These are phyloP conservation scores for Erebia palarica DNA, from an alignment of 2,888 invertebrate genomes.

Conservation along the genomic window DNA sequence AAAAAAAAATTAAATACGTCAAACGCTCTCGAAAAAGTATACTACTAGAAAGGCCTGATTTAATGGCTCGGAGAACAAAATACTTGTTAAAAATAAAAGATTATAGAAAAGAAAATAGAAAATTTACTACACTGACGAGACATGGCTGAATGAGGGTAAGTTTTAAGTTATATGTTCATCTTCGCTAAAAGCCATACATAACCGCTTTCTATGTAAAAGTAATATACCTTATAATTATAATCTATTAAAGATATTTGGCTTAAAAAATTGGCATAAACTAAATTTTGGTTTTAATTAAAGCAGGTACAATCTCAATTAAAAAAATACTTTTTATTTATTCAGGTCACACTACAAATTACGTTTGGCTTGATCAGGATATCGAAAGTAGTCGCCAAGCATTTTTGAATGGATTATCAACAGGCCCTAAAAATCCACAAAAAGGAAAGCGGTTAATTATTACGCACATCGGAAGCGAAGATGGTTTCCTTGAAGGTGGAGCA, in stretches of 20 bases:
- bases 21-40: neutral
- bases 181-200: too few species aligned
- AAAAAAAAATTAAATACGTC: neutral
- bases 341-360: neutral
- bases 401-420: neutral
- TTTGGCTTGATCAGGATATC: neutral
- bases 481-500: neutral
- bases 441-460: neutral
- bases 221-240: too few species aligned
- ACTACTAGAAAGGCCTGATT: neutral
- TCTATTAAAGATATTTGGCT: too few species aligned
- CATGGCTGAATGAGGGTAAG: slow-evolving; percentile 35
- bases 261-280: too few species aligned
- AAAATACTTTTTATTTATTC: too few species aligned
- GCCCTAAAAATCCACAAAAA: neutral
- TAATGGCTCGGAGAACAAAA: slow-evolving; percentile 20
- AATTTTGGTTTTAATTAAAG: too few species aligned
- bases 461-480: neutral
- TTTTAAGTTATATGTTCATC: too few species aligned
- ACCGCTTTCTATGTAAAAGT: too few species aligned
- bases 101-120: slow-evolving; percentile 27
- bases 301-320: too few species aligned
- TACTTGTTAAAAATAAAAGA: slow-evolving; percentile 34
- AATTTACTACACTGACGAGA: slow-evolving; percentile 37
- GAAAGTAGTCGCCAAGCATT: neutral